Evolutionary conservation across 1,140 invertebrate genomes (phyloP).

Genomic region (Wiebesia pumilae): DNA sequence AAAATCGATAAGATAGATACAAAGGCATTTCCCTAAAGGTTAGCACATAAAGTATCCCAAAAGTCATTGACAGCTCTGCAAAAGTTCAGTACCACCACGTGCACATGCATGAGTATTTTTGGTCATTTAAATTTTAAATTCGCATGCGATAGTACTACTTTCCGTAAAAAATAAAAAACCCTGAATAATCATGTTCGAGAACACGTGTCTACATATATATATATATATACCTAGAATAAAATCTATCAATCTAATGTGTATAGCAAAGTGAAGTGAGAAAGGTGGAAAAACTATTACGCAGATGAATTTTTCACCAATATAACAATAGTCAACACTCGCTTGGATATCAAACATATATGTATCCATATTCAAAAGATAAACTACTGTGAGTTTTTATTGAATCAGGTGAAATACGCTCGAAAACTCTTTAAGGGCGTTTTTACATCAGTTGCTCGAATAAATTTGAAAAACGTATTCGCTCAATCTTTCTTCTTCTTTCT

Average conservation of each 20-base stretch:
- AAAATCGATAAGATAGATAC: neutral
- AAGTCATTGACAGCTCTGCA: constrained; percentile 36
- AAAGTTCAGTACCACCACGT: neutral
- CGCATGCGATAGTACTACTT: constrained; percentile 11
- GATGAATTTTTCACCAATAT: constrained; percentile 34
- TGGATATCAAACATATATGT: neutral
- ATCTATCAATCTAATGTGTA: neutral
- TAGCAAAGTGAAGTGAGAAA: neutral
- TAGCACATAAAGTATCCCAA: neutral
- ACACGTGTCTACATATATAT: no score
- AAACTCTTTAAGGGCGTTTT: constrained; percentile 49
- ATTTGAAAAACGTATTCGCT: constrained; percentile 39
- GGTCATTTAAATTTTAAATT: constrained; percentile 51
- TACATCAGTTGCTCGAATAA: constrained; percentile 52
- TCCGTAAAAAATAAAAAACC: constrained; percentile 29
- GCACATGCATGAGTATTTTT: neutral
- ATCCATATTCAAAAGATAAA: constrained; percentile 30
- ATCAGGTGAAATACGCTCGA: constrained; percentile 48
- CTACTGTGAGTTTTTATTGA: constrained; percentile 50
- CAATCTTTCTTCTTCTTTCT: neutral
- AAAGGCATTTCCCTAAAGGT: constrained; percentile 13
- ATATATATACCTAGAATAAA: neutral
- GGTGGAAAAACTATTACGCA: neutral
- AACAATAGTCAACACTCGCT: constrained; percentile 43
- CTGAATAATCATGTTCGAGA: constrained; percentile 37